Percentiles rank a stretch among this genome's conserved stretches.
These are phyloP conservation scores for Chionomys nivalis DNA, from an alignment of 2,113 vertebrate genomes.

Conservation along the genomic window DNA sequence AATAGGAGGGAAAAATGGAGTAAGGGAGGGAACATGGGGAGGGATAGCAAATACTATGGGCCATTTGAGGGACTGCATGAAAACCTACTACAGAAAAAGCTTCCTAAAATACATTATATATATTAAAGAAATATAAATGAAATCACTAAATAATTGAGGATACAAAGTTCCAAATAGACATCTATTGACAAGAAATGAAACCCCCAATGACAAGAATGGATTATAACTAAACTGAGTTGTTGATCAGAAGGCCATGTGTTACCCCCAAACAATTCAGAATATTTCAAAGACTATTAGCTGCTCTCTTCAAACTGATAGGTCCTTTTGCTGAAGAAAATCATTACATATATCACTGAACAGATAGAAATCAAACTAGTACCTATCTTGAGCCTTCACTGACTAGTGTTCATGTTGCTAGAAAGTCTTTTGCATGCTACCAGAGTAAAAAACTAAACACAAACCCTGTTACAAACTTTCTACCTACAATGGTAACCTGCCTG, in stretches of 20 bases:
- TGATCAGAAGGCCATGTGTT: not conserved
- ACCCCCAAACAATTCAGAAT: not conserved
- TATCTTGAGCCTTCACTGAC: not conserved
- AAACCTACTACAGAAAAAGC: not conserved
- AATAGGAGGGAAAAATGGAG: not conserved
- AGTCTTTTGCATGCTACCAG: not conserved
- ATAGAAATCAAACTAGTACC: not conserved
- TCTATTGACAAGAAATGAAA: not conserved
- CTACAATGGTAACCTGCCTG: not conserved
- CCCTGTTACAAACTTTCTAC: not conserved
- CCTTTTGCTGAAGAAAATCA: not conserved
- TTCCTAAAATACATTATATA: not conserved
- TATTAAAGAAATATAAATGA: not conserved
- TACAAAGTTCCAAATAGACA: not conserved
- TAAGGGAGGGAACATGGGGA: not conserved
- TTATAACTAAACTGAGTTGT: not conserved
- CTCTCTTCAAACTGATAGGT: not conserved
- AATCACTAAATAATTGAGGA: not conserved
- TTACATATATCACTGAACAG: not conserved
- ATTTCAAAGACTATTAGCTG: not conserved
- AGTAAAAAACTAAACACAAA: not conserved
- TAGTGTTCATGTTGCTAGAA: not conserved
- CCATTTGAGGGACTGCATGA: not conserved
- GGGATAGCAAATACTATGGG: not conserved
- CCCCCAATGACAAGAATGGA: not conserved